Evolutionary conservation across 2,888 invertebrate genomes (phyloP).

Genomic region (Cactoblastis cactorum): DNA sequence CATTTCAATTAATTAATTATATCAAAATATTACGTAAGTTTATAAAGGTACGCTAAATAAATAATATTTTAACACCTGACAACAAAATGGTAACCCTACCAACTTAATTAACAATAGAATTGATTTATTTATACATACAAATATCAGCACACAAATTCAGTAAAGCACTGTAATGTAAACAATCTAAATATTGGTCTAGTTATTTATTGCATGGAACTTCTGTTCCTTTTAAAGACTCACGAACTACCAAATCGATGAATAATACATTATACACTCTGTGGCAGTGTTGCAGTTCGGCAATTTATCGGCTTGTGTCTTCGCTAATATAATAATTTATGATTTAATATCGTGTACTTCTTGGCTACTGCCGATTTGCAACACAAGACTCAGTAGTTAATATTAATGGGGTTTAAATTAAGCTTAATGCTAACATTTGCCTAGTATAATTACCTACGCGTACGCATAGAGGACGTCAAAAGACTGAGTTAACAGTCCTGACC

Average conservation of each 20-base stretch:
- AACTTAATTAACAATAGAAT: slow-evolving; percentile 62
- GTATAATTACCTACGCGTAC: slow-evolving; percentile 73
- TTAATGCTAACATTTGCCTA: slow-evolving; percentile 69
- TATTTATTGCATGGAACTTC: slow-evolving; percentile 66
- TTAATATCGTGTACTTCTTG: slow-evolving; percentile 6
- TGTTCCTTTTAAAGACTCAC: slow-evolving; percentile 42
- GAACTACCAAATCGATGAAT: slow-evolving; percentile 57
- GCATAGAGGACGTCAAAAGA: slow-evolving; percentile 70
- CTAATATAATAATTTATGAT: not conserved
- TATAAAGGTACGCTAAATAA: slow-evolving; percentile 60
- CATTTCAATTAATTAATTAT: slow-evolving; percentile 64
- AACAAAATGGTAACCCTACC: slow-evolving; percentile 69
- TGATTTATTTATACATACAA: slow-evolving; percentile 52
- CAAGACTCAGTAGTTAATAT: slow-evolving; percentile 31
- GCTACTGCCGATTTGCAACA: slow-evolving; percentile 25
- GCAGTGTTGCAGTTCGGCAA: slow-evolving; percentile 30
- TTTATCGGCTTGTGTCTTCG: not conserved
- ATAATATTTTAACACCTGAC: slow-evolving; percentile 58
- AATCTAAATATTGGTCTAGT: slow-evolving; percentile 78
- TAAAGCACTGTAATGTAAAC: slow-evolving; percentile 72
- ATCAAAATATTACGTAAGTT: slow-evolving; percentile 58
- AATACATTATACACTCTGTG: slow-evolving; percentile 37
- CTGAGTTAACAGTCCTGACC: slow-evolving; percentile 42
- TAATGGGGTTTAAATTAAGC: slow-evolving; percentile 65
- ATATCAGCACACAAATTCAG: slow-evolving; percentile 65